A percentile compares a stretch with the other conserved stretches of the same genome.
Evolutionary conservation across 2,113 vertebrate genomes (phyloP).

Genomic region (Numenius arquata): DNA sequence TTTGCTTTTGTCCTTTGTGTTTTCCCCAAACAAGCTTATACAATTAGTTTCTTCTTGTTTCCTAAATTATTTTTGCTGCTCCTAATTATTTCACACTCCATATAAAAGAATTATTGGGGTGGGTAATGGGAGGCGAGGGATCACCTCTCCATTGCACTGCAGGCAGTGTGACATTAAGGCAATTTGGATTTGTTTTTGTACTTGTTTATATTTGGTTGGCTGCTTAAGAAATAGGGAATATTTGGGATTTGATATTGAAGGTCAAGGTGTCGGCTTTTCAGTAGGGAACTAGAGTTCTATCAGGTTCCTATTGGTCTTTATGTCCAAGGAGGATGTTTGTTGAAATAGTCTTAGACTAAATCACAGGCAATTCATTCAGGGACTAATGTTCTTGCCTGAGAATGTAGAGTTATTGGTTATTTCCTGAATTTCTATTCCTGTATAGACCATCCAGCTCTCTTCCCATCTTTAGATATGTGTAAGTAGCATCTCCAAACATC

Average conservation of each 20-base stretch:
- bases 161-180: constrained; percentile 62
- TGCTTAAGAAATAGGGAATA: not conserved
- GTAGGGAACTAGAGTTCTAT: not conserved
- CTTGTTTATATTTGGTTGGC: constrained; percentile 52
- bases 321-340: not conserved
- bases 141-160: constrained; percentile 34
- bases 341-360: not conserved
- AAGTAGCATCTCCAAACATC: not conserved
- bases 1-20: constrained; percentile 65
- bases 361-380: not conserved
- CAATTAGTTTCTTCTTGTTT: constrained; percentile 82
- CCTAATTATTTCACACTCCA: constrained; percentile 84
- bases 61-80: constrained; percentile 80
- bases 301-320: not conserved
- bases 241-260: not conserved
- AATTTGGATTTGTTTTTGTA: constrained; percentile 68
- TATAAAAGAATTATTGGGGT: constrained; percentile 83
- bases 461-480: not conserved
- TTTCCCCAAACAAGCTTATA: constrained; percentile 77
- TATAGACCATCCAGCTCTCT: not conserved
- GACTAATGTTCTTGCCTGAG: not conserved
- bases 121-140: constrained; percentile 77
- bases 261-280: not conserved
- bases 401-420: not conserved
- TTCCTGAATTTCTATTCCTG: not conserved